A percentile compares a stretch with the other conserved stretches of the same genome.
Conservation (phyloP, 2,888 invertebrate genomes). For the Aricia artaxerxes region DNA sequence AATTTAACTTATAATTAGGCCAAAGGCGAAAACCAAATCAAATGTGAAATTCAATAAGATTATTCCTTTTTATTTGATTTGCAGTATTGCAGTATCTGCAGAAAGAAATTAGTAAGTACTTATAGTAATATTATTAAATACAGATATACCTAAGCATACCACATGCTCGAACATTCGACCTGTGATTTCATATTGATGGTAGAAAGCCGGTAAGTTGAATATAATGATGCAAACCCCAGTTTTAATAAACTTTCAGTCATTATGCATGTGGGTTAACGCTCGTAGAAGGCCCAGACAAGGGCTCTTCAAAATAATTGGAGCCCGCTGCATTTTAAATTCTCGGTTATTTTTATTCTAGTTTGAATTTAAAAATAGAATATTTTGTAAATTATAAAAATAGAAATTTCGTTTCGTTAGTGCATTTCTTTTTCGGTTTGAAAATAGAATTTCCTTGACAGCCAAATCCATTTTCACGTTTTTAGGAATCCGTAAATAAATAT, state of each 20-base stretch:
- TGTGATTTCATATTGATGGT: slow-evolving; percentile 13
- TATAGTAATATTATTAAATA: too few species aligned
- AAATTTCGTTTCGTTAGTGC: background rate
- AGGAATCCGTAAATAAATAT: background rate
- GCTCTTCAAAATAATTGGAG: slow-evolving; percentile 19
- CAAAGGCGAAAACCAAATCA: too few species aligned
- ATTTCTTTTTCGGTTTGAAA: background rate
- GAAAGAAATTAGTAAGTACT: too few species aligned
- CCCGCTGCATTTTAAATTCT: background rate
- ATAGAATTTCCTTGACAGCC: background rate
- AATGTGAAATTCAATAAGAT: too few species aligned
- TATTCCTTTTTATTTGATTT: too few species aligned
- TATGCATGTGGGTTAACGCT: slow-evolving; percentile 23
- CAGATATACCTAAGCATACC: too few species aligned
- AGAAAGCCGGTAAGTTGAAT: slow-evolving; percentile 21
- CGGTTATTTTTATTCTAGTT: background rate
- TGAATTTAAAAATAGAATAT: background rate
- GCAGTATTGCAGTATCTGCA: too few species aligned
- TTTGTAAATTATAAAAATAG: background rate
- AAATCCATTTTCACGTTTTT: background rate
- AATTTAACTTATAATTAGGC: too few species aligned
- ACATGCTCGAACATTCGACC: background rate
- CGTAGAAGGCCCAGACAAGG: background rate
- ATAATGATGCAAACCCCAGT: slow-evolving; percentile 13
- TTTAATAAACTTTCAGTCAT: slow-evolving; percentile 19